Conservation (phyloP, 2,113 vertebrate species). For the Pimephales promelas region DNA sequence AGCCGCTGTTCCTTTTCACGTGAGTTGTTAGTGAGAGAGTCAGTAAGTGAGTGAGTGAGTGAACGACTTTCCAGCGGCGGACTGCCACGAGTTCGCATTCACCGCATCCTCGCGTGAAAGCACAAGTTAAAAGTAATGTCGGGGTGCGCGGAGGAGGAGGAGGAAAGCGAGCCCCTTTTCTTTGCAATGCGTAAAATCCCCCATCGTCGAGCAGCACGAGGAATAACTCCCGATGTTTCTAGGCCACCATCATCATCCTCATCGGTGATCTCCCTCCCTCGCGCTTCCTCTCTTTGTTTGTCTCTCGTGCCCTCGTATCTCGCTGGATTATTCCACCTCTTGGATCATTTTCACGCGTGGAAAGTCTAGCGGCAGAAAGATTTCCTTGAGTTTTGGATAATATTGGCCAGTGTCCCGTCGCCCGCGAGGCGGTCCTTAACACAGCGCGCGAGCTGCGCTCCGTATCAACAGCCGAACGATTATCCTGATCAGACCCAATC, state of each 20-base stretch:
- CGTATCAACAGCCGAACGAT: not conserved
- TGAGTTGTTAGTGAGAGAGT: conserved; percentile 37
- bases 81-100: conserved; percentile 15
- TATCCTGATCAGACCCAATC: not conserved
- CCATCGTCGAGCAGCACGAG: conserved; percentile 57
- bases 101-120: not conserved
- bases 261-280: conserved; percentile 59
- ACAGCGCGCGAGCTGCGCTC: not conserved
- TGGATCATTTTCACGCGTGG: conserved; percentile 40
- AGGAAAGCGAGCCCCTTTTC: not conserved
- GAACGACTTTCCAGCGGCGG: not conserved
- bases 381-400: conserved; percentile 37
- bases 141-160: too few relatives aligned
- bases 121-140: not conserved
- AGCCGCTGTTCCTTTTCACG: conserved; percentile 43
- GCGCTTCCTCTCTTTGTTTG: conserved; percentile 55
- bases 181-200: conserved; percentile 40
- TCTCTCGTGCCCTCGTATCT: conserved; percentile 10
- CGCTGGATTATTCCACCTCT: conserved; percentile 51
- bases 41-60: conserved; percentile 20
- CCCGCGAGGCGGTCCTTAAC: conserved; percentile 29
- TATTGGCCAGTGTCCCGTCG: conserved; percentile 27
- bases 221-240: conserved; percentile 64
- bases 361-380: conserved; percentile 9
- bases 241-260: conserved; percentile 62